Percentiles rank a stretch among this genome's conserved stretches.
Conservation (phyloP, 2,113 vertebrate genomes). For the Globicephala melas region DNA sequence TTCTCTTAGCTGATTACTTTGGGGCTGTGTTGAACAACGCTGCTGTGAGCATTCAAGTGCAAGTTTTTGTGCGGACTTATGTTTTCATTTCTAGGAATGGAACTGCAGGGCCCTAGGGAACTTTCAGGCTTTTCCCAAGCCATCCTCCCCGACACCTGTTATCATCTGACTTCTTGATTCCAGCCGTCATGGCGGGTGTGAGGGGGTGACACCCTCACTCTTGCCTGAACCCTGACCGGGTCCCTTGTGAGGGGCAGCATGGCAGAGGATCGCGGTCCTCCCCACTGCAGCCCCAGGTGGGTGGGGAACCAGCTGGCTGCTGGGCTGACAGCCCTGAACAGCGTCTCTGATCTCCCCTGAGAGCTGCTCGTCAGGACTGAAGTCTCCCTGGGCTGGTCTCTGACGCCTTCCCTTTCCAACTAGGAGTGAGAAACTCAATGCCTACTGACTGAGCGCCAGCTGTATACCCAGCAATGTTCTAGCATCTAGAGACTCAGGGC, state of each 20-base stretch:
- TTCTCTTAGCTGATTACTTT: fast-evolving
- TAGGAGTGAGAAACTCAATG: background rate
- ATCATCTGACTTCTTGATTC: background rate
- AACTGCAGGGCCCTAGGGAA: no score
- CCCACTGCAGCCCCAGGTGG: background rate
- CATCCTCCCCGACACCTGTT: fast-evolving
- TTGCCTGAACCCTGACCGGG: background rate
- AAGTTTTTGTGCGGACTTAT: fast-evolving
- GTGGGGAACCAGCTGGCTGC: no score
- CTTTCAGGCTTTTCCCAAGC: no score
- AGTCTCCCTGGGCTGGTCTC: background rate
- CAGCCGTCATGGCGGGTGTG: fast-evolving
- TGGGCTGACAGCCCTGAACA: fast-evolving
- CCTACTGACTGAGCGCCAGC: fast-evolving
- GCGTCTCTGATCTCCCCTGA: fast-evolving
- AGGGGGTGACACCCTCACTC: fast-evolving
- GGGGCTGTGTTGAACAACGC: fast-evolving
- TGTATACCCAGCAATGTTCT: fast-evolving
- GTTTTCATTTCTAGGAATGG: background rate
- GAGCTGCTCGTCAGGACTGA: background rate
- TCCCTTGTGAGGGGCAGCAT: background rate
- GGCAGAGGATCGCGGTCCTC: background rate
- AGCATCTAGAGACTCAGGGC: fast-evolving
- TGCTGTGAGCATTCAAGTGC: fast-evolving
- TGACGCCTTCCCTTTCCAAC: background rate